These are phyloP conservation scores for Dicroscelio sp. DNA, from an alignment of 2,888 invertebrate genomes.

Conservation along the genomic window DNA sequence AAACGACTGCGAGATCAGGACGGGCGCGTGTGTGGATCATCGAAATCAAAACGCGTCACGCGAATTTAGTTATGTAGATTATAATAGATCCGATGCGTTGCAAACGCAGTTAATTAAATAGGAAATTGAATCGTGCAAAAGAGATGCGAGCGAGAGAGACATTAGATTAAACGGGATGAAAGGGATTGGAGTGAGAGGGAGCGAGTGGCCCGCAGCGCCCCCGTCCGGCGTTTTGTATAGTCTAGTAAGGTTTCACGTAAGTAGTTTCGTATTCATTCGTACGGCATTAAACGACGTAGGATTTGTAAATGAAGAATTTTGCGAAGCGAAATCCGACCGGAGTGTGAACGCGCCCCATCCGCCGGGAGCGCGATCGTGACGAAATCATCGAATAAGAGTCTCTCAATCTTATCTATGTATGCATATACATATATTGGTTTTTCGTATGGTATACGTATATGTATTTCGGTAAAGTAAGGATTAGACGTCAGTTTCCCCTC, in stretches of 20 bases:
- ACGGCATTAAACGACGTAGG: conserved; percentile 86
- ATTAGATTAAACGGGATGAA: too few relatives aligned
- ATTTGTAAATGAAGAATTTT: conserved; percentile 83
- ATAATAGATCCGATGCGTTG: conserved; percentile 56
- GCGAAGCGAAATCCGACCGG: conserved; percentile 17
- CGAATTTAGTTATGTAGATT: conserved; percentile 71
- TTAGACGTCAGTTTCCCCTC: conserved; percentile 87
- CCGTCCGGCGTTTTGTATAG: conserved; percentile 86
- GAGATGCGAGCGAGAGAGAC: too few relatives aligned
- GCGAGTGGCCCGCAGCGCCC: conserved; percentile 79
- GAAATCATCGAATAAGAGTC: conserved; percentile 69
- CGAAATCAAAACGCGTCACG: conserved; percentile 75
- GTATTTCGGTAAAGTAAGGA: conserved; percentile 87
- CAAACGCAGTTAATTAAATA: too few relatives aligned
- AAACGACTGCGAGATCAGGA: conserved; percentile 73
- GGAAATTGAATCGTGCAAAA: too few relatives aligned
- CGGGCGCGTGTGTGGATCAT: conserved; percentile 69
- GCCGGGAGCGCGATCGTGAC: conserved; percentile 75
- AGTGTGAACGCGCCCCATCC: conserved; percentile 58
- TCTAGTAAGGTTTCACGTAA: conserved; percentile 85
- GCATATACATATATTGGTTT: conserved; percentile 67
- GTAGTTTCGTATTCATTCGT: conserved; percentile 90
- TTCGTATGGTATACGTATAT: conserved; percentile 89
- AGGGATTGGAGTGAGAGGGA: conserved; percentile 43
- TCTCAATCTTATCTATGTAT: conserved; percentile 85